These are phyloP conservation scores for Cossypha heuglini DNA, from an alignment of 2,797 vertebrate species.

Conservation along the genomic window DNA sequence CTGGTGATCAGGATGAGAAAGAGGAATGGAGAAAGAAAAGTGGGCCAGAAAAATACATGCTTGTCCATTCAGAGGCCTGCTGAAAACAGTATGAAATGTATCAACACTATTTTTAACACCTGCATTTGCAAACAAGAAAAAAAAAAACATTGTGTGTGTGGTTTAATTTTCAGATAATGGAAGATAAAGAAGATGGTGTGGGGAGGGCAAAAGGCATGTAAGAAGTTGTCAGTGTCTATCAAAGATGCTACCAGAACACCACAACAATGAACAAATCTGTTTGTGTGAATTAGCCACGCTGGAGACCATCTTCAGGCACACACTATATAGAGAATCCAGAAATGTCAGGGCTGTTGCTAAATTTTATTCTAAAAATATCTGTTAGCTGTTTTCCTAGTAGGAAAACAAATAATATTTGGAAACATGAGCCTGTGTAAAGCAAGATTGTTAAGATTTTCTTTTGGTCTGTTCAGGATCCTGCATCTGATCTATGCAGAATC, in stretches of 20 bases:
- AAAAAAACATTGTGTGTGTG: not conserved
- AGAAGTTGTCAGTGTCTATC: not conserved
- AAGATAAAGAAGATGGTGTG: not conserved
- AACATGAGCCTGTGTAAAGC: not conserved
- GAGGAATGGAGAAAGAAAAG: not conserved
- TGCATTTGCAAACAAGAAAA: not conserved
- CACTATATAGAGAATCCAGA: not conserved
- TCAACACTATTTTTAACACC: not conserved
- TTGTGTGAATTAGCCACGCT: not conserved
- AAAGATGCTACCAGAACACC: not conserved
- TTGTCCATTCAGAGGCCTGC: not conserved
- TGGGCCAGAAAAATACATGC: rapidly evolving
- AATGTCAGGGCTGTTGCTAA: not conserved
- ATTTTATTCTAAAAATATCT: not conserved
- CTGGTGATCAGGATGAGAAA: not conserved
- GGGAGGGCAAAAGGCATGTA: not conserved
- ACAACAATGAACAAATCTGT: not conserved
- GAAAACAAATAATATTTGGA: not conserved
- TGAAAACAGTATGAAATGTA: not conserved
- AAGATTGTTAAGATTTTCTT: not conserved
- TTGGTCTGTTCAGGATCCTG: not conserved
- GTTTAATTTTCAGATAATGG: not conserved
- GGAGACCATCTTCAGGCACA: not conserved
- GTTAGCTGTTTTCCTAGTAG: not conserved
- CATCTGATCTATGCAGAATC: not conserved